Percentiles rank a stretch among this genome's conserved stretches.
These are phyloP conservation scores for Macquaria australasica DNA, from an alignment of 2,113 vertebrate species.

Conservation along the genomic window DNA sequence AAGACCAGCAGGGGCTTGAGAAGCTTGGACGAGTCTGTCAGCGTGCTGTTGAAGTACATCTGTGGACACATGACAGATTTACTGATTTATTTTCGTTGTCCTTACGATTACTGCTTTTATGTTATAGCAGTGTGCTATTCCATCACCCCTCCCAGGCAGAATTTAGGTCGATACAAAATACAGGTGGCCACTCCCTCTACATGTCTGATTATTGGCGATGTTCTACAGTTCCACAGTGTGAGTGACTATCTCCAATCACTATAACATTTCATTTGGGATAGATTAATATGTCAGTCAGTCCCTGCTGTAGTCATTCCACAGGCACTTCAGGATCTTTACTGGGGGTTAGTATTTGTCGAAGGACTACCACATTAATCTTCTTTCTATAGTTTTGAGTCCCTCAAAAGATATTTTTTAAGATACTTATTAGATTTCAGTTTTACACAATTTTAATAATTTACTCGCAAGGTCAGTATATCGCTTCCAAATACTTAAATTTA, in stretches of 20 bases:
- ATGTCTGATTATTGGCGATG: background rate
- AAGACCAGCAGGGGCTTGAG: constrained; percentile 97
- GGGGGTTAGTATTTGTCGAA: background rate
- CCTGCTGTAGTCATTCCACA: too few species aligned
- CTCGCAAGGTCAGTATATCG: too few species aligned
- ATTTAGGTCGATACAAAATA: background rate
- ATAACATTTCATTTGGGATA: too few species aligned
- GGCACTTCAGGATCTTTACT: background rate
- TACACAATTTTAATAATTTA: too few species aligned
- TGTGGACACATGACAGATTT: constrained; percentile 77
- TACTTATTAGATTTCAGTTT: too few species aligned
- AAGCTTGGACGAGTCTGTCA: constrained; percentile 97
- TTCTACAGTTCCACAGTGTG: background rate
- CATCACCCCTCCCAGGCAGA: background rate
- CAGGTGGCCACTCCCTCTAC: too few species aligned
- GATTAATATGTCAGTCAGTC: too few species aligned
- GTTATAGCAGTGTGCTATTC: background rate
- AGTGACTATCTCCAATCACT: background rate
- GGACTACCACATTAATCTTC: too few species aligned
- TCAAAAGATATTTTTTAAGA: too few species aligned
- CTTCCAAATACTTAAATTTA: too few species aligned
- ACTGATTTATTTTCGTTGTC: background rate
- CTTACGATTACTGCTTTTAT: background rate
- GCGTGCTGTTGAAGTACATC: constrained; percentile 99
- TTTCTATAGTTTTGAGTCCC: too few species aligned